Evolutionary conservation across 2,797 vertebrate species (phyloP), one percentile per base, ranked within the genome.

Genomic region (Premnoplex brunnescens): DNA sequence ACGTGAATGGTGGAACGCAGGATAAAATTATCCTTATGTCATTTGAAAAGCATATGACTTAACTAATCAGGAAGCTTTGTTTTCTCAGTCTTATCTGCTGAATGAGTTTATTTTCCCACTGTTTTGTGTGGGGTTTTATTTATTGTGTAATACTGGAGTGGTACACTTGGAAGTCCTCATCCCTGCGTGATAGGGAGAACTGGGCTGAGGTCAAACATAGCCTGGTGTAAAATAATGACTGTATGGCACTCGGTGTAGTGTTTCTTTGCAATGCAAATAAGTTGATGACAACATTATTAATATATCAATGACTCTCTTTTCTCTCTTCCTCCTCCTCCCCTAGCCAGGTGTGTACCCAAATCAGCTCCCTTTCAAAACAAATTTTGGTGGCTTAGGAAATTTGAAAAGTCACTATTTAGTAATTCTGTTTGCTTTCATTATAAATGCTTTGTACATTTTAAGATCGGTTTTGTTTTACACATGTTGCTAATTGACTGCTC

Each of bases 101-200:
- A 48, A 60, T 95, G 48, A 48, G 74, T 96, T 87, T 93, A 56
- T 93, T 91, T 90, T 96, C 93, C 88, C 80, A 93, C 77, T 14
- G 0, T 74, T 95, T 51, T 80, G 41, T 79, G 56, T 49, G 46
- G 44, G 12, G 37, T 71, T 71, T 49, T 83, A 49, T 87, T 94
- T 83, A 73, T 41, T 74, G 6, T 34, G n/a, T 71, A 60, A 51
- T 82, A 37, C 39, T 94, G 75, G 52, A 95, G 88, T 85, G 56
- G 19, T 60, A 7, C 60, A 68, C 91, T 91, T 74, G 66, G 21
- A 90, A 82, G 71, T 86, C n/a, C 77, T 93, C 52, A 27, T 79
- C 39, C 27, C 36, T 56, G 74, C 0, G 2, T 90, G 85, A 86
- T 2, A 10, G 11, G n/a, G 23, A 88, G 82, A 59, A 32, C 56